A percentile compares a stretch with the other conserved stretches of the same genome.
These are phyloP conservation scores for Climacteris rufus DNA, from an alignment of 2,113 vertebrate genomes.

Conservation along the genomic window DNA sequence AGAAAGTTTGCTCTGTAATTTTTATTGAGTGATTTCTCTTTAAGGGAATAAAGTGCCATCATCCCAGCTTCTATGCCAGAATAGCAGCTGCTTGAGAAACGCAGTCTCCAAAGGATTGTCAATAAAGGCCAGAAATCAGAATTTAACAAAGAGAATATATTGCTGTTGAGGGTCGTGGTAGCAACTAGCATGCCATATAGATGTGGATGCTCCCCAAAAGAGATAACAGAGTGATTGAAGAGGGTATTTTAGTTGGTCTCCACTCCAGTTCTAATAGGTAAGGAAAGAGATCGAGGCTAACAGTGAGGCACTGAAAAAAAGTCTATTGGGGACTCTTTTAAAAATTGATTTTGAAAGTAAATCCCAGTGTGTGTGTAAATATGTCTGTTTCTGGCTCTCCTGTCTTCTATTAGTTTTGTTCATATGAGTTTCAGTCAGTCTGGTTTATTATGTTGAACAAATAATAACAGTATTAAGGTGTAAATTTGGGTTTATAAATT, in stretches of 20 bases:
- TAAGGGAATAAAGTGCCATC: background rate
- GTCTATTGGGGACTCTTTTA: background rate
- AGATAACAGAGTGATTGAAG: background rate
- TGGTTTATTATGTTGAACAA: background rate
- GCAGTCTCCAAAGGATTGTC: background rate
- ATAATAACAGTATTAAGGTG: background rate
- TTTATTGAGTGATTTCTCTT: background rate
- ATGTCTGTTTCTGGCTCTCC: background rate
- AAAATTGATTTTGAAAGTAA: conserved; percentile 32
- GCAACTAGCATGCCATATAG: background rate
- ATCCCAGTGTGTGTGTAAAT: background rate
- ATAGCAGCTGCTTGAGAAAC: background rate
- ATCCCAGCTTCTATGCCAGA: background rate
- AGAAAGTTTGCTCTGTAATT: background rate
- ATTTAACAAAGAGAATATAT: conserved; percentile 15
- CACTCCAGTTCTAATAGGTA: background rate
- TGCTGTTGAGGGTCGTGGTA: background rate
- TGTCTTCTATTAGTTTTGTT: background rate
- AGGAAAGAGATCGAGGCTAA: conserved; percentile 8
- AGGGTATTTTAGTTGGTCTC: conserved; percentile 1
- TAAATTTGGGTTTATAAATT: background rate
- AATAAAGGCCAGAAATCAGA: background rate
- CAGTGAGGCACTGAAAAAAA: background rate
- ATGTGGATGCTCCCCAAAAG: background rate
- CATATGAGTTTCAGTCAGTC: background rate